These are phyloP conservation scores for Neocrepidodera transversa DNA, from an alignment of 2,888 invertebrate genomes.

Conservation along the genomic window DNA sequence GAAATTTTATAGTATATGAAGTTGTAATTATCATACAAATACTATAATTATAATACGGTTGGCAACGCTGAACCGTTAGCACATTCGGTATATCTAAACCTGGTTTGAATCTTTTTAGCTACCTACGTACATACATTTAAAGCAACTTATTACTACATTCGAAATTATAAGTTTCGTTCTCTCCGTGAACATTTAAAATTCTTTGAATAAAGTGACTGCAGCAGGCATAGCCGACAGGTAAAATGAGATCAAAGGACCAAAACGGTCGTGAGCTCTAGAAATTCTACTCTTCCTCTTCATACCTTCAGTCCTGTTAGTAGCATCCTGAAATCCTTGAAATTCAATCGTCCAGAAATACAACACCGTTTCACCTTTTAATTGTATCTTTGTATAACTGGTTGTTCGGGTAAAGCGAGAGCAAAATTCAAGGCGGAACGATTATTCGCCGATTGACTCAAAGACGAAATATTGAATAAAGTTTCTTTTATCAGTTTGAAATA, in stretches of 20 bases:
- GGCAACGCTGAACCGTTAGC: too few relatives aligned
- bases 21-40: too few relatives aligned
- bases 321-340: slow-evolving; percentile 24
- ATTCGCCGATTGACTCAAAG: neutral
- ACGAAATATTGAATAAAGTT: too few relatives aligned
- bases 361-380: slow-evolving; percentile 24
- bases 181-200: slow-evolving; percentile 13
- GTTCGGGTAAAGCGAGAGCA: too few relatives aligned
- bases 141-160: neutral
- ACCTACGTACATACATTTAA: neutral
- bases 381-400: slow-evolving; percentile 9
- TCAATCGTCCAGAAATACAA: slow-evolving; percentile 26
- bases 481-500: too few relatives aligned
- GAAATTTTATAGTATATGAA: too few relatives aligned
- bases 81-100: too few relatives aligned
- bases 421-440: too few relatives aligned
- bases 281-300: slow-evolving; percentile 19
- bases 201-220: slow-evolving; percentile 17
- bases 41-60: too few relatives aligned
- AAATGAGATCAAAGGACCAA: slow-evolving; percentile 30
- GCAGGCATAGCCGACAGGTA: slow-evolving; percentile 25
- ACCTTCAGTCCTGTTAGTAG: slow-evolving; percentile 8
- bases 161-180: neutral
- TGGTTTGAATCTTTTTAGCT: neutral
- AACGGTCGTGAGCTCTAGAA: slow-evolving; percentile 13